Conservation (phyloP, 1,140 invertebrate genomes). For the Neotoxoptera formosana region DNA sequence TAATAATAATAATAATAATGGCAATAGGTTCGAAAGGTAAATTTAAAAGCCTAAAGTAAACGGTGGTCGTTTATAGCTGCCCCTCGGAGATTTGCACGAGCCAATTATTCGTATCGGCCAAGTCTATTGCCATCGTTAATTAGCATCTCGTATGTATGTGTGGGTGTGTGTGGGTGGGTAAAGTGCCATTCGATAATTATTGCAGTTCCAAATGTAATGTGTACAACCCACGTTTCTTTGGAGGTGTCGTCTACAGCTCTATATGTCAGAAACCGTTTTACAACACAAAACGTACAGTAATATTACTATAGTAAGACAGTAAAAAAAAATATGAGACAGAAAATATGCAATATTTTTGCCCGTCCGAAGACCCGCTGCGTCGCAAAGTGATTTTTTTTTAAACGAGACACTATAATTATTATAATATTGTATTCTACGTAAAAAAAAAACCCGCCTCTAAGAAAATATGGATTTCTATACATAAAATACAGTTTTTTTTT, state of each 20-base stretch:
- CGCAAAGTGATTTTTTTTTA: neutral
- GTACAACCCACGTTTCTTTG: neutral
- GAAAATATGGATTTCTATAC: neutral
- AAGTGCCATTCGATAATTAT: neutral
- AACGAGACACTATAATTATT: neutral
- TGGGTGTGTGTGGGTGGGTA: neutral
- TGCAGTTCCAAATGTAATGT: neutral
- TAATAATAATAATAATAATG: too few species aligned
- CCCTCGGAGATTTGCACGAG: neutral
- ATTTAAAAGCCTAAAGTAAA: neutral
- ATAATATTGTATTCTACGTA: neutral
- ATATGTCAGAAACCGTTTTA: neutral
- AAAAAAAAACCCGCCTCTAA: neutral
- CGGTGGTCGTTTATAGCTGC: neutral
- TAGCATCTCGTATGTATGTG: neutral
- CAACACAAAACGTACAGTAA: too few species aligned
- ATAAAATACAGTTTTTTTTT: neutral
- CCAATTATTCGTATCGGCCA: neutral
- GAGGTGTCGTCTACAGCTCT: too few species aligned
- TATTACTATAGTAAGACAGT: neutral
- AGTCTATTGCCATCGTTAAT: neutral
- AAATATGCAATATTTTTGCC: neutral
- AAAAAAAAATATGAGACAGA: neutral
- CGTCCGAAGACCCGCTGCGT: neutral
- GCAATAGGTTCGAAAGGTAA: neutral